These are phyloP conservation scores for Eptatretus atami DNA, from an alignment of 2,797 vertebrate species.

Conservation along the genomic window DNA sequence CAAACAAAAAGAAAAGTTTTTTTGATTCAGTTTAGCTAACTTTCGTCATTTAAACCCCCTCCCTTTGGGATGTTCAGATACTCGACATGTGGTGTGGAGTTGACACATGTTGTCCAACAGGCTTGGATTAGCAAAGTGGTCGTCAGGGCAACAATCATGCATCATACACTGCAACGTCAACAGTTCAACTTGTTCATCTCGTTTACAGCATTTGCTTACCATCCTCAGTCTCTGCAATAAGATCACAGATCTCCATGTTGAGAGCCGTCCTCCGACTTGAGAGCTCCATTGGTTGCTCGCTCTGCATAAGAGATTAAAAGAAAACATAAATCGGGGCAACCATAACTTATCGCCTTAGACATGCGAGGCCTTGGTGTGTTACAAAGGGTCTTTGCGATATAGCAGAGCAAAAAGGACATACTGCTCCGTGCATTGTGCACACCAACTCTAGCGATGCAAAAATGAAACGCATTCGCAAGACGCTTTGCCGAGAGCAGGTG, in stretches of 20 bases:
- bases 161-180: too few relatives aligned
- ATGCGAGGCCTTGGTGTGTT: too few relatives aligned
- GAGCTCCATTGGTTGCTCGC: slow-evolving; percentile 80
- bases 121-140: neutral
- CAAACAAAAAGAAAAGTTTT: slow-evolving; percentile 1
- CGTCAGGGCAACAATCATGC: neutral
- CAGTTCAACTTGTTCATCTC: too few relatives aligned
- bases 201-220: slow-evolving; percentile 22
- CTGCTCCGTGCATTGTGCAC: too few relatives aligned
- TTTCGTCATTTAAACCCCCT: too few relatives aligned
- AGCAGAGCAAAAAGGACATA: too few relatives aligned
- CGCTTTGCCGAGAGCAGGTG: too few relatives aligned
- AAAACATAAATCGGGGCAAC: neutral
- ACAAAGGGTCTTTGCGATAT: too few relatives aligned
- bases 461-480: too few relatives aligned
- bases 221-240: slow-evolving; percentile 95
- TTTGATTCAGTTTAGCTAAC: neutral
- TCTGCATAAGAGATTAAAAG: slow-evolving; percentile 20
- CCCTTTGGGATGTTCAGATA: too few relatives aligned
- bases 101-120: neutral
- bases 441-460: too few relatives aligned
- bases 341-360: too few relatives aligned
- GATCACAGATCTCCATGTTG: slow-evolving; percentile 98
- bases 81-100: neutral
- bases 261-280: slow-evolving; percentile 80